A percentile compares a stretch with the other conserved stretches of the same genome.
phyloP scores from a whole-genome alignment of 2,797 vertebrate species.

The Naso thynnoides region DNA sequence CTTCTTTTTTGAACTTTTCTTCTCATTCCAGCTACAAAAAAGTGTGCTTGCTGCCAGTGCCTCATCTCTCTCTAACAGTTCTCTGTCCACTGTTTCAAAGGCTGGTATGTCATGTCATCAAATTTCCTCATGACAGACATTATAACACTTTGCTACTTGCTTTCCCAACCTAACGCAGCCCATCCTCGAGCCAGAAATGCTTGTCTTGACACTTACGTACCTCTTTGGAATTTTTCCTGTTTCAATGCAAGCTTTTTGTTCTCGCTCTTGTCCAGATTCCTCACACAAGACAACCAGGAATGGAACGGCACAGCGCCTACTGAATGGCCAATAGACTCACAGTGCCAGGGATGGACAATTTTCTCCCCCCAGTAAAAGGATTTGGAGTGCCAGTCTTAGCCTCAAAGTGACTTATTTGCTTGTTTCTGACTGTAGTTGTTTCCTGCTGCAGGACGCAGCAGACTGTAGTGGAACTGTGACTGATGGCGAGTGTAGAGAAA shows the following conservation, averaged over 20 bases:
- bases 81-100: slow-evolving; percentile 74
- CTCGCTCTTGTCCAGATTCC: slow-evolving; percentile 90
- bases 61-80: slow-evolving; percentile 74
- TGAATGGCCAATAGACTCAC: slow-evolving; percentile 80
- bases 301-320: slow-evolving; percentile 88
- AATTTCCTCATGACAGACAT: slow-evolving; percentile 28
- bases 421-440: slow-evolving; percentile 53
- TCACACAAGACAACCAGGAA: slow-evolving; percentile 89
- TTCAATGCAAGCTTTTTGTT: slow-evolving; percentile 50
- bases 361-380: slow-evolving; percentile 59
- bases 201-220: not conserved
- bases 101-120: slow-evolving; percentile 68
- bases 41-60: slow-evolving; percentile 57
- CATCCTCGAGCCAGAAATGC: slow-evolving; percentile 6
- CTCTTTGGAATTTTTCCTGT: slow-evolving; percentile 15
- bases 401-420: slow-evolving; percentile 43
- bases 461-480: slow-evolving; percentile 66
- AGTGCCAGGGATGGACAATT: slow-evolving; percentile 34
- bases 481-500: slow-evolving; percentile 63
- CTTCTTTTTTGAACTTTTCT: slow-evolving; percentile 35
- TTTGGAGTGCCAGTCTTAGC: slow-evolving; percentile 37
- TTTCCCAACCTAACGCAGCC: slow-evolving; percentile 2
- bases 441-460: slow-evolving; percentile 41
- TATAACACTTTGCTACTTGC: slow-evolving; percentile 24
- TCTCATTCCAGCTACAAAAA: slow-evolving; percentile 73